Evolutionary conservation across 2,113 vertebrate genomes (phyloP).

Genomic region (Saguinus midas): DNA sequence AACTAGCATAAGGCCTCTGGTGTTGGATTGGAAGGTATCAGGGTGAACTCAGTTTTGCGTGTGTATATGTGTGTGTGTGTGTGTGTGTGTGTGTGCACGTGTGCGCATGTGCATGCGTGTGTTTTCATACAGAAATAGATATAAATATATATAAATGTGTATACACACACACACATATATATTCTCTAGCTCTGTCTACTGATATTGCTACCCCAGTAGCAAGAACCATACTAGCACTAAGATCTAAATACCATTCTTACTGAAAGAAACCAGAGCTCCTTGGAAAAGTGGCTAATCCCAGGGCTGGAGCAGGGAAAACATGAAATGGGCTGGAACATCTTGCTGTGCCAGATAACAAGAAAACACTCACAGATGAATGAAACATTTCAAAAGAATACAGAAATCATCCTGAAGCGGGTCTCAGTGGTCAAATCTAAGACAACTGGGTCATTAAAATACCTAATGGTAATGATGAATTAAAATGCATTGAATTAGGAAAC

Average conservation of each 20-base stretch:
- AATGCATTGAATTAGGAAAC: not conserved
- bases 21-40: not conserved
- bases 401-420: not conserved
- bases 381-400: not conserved
- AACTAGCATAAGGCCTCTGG: not conserved
- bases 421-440: not conserved
- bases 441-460: not conserved
- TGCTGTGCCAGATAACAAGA: conserved; percentile 23
- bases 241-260: not conserved
- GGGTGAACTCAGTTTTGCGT: not conserved
- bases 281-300: not conserved
- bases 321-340: not conserved
- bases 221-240: not conserved
- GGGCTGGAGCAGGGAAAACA: not conserved
- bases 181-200: not conserved
- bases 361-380: not conserved
- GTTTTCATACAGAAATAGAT: not conserved
- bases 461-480: not conserved
- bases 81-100: not conserved
- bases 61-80: not conserved
- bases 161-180: not conserved
- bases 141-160: not conserved
- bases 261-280: not conserved
- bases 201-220: not conserved
- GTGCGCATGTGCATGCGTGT: not conserved